Conservation (phyloP, 2,797 vertebrate genomes). For the Pseudochirops corinnae region DNA sequence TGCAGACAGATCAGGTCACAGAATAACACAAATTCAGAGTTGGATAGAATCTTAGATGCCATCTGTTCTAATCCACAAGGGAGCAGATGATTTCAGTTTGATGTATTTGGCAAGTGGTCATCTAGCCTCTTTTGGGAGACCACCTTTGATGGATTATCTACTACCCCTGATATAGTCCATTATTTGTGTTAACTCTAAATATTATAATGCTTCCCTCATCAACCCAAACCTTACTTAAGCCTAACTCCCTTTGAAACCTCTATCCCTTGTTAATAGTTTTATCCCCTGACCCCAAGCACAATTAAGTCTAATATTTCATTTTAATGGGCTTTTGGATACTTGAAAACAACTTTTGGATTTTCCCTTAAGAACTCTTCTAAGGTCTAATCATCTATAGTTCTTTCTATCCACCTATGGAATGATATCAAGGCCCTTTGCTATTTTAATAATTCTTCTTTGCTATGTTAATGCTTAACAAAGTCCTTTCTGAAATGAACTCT, state of each 20-base stretch:
- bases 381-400: background rate
- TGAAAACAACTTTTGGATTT: background rate
- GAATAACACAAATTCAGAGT: background rate
- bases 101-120: background rate
- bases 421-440: background rate
- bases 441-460: background rate
- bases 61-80: background rate
- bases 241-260: background rate
- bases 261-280: background rate
- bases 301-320: background rate
- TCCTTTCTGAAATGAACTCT: background rate
- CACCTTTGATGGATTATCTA: background rate
- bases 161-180: background rate
- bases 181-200: background rate
- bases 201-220: background rate
- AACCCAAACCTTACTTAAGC: background rate
- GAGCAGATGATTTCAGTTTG: background rate
- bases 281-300: background rate
- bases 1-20: no score
- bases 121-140: background rate
- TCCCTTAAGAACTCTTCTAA: background rate
- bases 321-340: background rate
- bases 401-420: background rate
- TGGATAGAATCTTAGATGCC: background rate
- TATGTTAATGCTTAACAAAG: background rate